These are phyloP conservation scores for Chalcosyrphus nemorum DNA, from an alignment of 2,888 invertebrate species.

Conservation along the genomic window DNA sequence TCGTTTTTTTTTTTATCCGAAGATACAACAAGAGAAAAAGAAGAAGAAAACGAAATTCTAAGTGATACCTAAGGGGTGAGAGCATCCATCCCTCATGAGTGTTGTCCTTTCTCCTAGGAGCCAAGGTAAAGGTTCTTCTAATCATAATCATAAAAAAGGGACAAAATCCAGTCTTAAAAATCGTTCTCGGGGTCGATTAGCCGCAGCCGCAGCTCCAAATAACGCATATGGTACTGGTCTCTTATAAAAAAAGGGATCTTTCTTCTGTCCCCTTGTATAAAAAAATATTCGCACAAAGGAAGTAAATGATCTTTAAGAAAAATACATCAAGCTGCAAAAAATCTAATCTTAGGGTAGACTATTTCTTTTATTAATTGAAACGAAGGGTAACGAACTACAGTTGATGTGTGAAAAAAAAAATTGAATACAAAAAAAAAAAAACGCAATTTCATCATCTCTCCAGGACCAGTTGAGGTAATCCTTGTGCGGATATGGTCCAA, in stretches of 20 bases:
- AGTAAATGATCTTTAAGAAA: slow-evolving; percentile 71
- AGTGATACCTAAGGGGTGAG: slow-evolving; percentile 68
- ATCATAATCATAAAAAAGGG: slow-evolving; percentile 72
- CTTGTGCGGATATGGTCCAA: slow-evolving; percentile 54
- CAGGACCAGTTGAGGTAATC: slow-evolving; percentile 50
- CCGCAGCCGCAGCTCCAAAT: slow-evolving; percentile 69
- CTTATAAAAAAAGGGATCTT: slow-evolving; percentile 48
- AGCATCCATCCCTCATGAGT: slow-evolving; percentile 57
- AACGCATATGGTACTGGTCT: slow-evolving; percentile 58
- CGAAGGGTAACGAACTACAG: slow-evolving; percentile 67
- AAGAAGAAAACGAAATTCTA: slow-evolving; percentile 41
- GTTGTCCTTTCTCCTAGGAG: slow-evolving; percentile 33
- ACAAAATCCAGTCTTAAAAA: slow-evolving; percentile 70
- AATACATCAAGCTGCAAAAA: slow-evolving; percentile 67
- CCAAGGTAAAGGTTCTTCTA: slow-evolving; percentile 57
- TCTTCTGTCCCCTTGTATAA: slow-evolving; percentile 47
- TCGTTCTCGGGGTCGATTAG: slow-evolving; percentile 66
- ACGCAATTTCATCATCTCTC: slow-evolving; percentile 21
- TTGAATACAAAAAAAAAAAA: slow-evolving; percentile 17
- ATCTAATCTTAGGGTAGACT: slow-evolving; percentile 56
- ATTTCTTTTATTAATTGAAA: slow-evolving; percentile 72
- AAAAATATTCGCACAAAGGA: slow-evolving; percentile 69
- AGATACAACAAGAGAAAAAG: slow-evolving; percentile 35
- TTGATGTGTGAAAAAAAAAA: slow-evolving; percentile 60
- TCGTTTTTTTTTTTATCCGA: slow-evolving; percentile 33